Base-by-base conservation (phyloP, 2,113 vertebrate species). In the Jacana jacana region DNA sequence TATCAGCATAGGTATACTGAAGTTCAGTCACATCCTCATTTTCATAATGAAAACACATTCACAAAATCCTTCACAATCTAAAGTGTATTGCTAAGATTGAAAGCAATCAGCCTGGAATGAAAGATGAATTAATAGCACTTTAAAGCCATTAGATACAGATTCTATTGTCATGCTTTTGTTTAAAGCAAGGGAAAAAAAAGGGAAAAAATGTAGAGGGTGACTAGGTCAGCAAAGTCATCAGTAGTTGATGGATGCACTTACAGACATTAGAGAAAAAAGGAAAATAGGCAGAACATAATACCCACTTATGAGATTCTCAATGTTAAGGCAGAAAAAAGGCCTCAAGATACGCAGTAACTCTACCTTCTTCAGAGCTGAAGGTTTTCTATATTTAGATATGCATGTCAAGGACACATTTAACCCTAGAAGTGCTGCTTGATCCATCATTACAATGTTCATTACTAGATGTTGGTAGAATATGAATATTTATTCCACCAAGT, bases 221-320 rank as follows among this genome's bases (percentile, higher is more conserved):
- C 81, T 89, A 91, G 89, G 95, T 96, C 95, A 96, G 77, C 61
- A 61, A 81, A 93, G 93, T 82, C 90, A 97, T 93, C 66, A 79
- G 81, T 27, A 79, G 40, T 44, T 95, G 95, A 96, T 89, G 89
- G 84, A 96, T 92, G 94, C 91, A 89, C 78, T 94, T 76, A 93
- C 2, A 87, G 55, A 87, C 57, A 78, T 82, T 17, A 93, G 33
- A 92, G 81, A 88, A 69, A 87, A 92, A 92, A 78, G 46, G 77
- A 81, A 91, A 92, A 95, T 14, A 76, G 77, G 77, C 66, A 92
- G 91, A 94, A 94, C 25, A 49, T 69, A 87, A 94, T 79, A 92
- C 15, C 42, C 84, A 79, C n/a, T 94, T 91, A 89, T 0, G 4
- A 94, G 70, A 92, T 76, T 78, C 68, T 84, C 72, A 85, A 40